Base-by-base conservation (phyloP, 2,113 vertebrate species). In the Spea multiplicata region DNA sequence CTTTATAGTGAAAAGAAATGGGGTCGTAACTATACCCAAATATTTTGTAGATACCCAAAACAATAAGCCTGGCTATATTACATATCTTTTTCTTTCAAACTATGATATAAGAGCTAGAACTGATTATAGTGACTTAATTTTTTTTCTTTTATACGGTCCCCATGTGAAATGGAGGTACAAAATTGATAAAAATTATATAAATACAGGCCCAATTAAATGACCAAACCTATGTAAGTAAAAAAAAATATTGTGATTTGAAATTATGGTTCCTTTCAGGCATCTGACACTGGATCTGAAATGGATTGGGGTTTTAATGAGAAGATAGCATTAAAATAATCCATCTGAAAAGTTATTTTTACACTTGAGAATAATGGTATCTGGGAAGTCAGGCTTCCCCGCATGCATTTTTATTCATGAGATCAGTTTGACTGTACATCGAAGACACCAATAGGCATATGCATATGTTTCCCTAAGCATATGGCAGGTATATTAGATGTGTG, bases 391-490 rank as follows among this genome's bases (percentile, higher is more conserved):
- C 71, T 80, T 57, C 50, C 77, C 62, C 10, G 50, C 70, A 73
- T 80, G 48, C 61, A 80, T 80, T 73, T 73, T 80, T 80, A 80
- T 80, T 73, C 77, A 80, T 80, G 70, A 80, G 77, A 80, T 73
- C 50, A 47, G 70, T 73, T 80, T 80, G 62, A 80, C 77, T 80
- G 70, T 80, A 80, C 70, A 79, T 80, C 13, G 77, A 80, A 80
- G 70, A 67, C 62, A 73, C 77, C 70, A 73, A 66, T 80, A 80
- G 77, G 70, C 77, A 80, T 80, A 80, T 73, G 70, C 77, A 73
- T 80, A 80, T 80, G 70, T 73, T 80, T 80, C 77, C 61, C 70
- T 80, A 80, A 73, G 77, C 77, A 80, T 80, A 80, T 80, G 77
- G 77, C 57, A 73, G 30, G 77, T 73, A 80, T 80, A 80, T 80